Conservation (phyloP, 2,797 vertebrate species). For the Mormyrops boulengeri region DNA sequence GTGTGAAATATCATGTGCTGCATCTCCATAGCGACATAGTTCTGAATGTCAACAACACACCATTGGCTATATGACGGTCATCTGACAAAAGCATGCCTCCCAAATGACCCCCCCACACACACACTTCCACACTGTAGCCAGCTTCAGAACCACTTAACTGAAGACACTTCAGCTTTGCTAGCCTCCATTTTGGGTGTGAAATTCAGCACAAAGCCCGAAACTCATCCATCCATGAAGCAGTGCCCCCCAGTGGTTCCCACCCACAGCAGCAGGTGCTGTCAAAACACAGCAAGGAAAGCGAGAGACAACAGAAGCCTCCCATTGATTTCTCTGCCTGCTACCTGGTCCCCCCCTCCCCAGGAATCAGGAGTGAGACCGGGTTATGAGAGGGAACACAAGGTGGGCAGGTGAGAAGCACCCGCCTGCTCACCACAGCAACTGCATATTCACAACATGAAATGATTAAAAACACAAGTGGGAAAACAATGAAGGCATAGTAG, state of each 20-base stretch:
- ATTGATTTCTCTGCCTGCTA: background rate
- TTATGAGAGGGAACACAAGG: background rate
- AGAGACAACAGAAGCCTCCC: background rate
- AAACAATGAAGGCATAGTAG: background rate
- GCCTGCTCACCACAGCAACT: background rate
- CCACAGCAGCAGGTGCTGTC: background rate
- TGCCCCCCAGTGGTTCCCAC: background rate
- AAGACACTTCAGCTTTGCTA: background rate
- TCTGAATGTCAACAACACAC: background rate
- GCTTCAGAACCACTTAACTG: background rate
- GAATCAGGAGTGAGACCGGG: background rate
- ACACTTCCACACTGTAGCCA: background rate
- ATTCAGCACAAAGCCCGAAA: background rate
- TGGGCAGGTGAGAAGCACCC: background rate
- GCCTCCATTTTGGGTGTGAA: constrained; percentile 2
- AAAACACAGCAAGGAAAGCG: background rate
- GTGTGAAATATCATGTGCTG: background rate
- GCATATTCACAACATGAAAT: background rate
- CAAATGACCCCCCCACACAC: background rate
- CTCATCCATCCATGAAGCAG: background rate
- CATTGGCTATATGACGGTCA: background rate
- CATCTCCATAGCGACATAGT: background rate
- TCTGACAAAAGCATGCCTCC: background rate
- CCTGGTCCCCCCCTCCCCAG: background rate
- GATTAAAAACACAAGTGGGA: background rate